These are phyloP conservation scores for Machaerirhynchus nigripectus DNA, from an alignment of 2,113 vertebrate species.

Conservation along the genomic window DNA sequence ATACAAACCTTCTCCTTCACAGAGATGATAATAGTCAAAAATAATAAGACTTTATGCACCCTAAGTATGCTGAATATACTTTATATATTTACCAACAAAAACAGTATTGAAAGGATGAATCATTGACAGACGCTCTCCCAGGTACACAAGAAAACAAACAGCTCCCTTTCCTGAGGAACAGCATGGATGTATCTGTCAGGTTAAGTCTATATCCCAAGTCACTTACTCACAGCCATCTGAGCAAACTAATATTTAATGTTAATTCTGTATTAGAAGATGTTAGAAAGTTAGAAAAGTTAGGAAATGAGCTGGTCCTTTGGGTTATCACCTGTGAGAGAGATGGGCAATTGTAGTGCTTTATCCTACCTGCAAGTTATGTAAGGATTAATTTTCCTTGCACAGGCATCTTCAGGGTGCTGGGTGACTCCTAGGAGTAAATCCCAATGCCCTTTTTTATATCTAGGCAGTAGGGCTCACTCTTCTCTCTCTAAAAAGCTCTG, in stretches of 20 bases:
- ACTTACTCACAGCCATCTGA: background rate
- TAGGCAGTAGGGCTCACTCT: background rate
- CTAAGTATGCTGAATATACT: background rate
- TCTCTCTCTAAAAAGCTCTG: background rate
- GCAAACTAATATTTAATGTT: background rate
- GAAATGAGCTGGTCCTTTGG: background rate
- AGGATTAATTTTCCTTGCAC: background rate
- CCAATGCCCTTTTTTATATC: background rate
- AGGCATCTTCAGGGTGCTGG: background rate
- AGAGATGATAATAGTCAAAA: background rate
- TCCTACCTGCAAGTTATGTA: background rate
- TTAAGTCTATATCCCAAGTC: background rate
- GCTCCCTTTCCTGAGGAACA: background rate
- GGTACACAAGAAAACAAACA: background rate
- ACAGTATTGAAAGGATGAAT: background rate
- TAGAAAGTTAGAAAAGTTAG: no score
- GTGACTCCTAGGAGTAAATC: background rate
- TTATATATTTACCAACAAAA: background rate
- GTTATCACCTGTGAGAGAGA: background rate
- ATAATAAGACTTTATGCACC: background rate
- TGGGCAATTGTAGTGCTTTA: background rate
- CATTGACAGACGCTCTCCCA: background rate
- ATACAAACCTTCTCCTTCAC: background rate
- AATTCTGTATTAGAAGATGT: background rate
- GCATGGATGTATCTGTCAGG: background rate